These are phyloP conservation scores for Rhinoderma darwinii DNA, from an alignment of 2,113 vertebrate species.

Conservation along the genomic window DNA sequence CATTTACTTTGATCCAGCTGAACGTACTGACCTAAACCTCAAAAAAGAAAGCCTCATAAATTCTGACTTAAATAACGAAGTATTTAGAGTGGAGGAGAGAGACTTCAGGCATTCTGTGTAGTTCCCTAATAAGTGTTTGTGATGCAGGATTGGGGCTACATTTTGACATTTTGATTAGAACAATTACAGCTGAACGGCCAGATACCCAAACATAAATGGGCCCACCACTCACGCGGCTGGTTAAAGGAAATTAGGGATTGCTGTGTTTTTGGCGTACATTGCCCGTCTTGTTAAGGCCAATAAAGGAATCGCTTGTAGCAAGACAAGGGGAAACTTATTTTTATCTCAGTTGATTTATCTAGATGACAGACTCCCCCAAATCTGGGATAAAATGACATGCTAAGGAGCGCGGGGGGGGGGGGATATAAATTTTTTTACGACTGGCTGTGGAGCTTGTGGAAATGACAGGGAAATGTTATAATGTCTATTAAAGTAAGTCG, in stretches of 20 bases:
- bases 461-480: conserved; percentile 44
- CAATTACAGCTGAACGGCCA: conserved; percentile 58
- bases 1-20: conserved; percentile 38
- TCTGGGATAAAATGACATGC: conserved; percentile 8
- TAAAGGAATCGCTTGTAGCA: conserved; percentile 63
- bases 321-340: conserved; percentile 66
- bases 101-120: conserved; percentile 48
- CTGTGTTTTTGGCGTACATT: conserved; percentile 47
- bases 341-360: conserved; percentile 64
- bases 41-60: background rate
- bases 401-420: background rate
- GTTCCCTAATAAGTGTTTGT: conserved; percentile 29
- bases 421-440: conserved; percentile 34
- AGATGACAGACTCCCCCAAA: conserved; percentile 66
- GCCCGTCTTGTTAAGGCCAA: conserved; percentile 60
- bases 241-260: conserved; percentile 36
- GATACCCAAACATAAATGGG: conserved; percentile 57
- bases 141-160: conserved; percentile 58
- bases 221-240: conserved; percentile 63
- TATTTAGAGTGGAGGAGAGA: background rate
- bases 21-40: conserved; percentile 21
- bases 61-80: background rate
- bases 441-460: conserved; percentile 27
- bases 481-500: conserved; percentile 38
- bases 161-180: conserved; percentile 67